Conservation (phyloP, 1,140 invertebrate genomes). For the Gonatopus flavifemur region DNA sequence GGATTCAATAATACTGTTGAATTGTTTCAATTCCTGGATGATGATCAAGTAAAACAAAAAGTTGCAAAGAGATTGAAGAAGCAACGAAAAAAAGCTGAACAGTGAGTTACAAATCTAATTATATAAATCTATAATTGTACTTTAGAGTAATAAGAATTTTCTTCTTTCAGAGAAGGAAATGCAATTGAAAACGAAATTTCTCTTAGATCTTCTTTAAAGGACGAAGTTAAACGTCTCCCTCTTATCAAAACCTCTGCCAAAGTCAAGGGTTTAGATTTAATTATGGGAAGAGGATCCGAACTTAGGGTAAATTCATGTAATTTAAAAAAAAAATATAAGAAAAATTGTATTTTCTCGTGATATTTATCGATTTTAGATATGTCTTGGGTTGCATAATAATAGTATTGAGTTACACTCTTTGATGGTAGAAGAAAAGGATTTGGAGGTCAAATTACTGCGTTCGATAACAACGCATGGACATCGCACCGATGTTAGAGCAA, state of each 20-base stretch:
- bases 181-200: slow-evolving; percentile 32
- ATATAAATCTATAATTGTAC: background rate
- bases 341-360: background rate
- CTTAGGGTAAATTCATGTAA: slow-evolving; percentile 61
- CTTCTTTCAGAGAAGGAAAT: slow-evolving; percentile 40
- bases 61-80: slow-evolving; percentile 79
- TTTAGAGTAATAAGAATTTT: background rate
- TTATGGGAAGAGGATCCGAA: slow-evolving; percentile 69
- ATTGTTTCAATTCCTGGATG: slow-evolving; percentile 77
- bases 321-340: background rate
- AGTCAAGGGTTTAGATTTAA: slow-evolving; percentile 69
- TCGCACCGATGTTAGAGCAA: slow-evolving; percentile 81
- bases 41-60: slow-evolving; percentile 71
- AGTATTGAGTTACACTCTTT: slow-evolving; percentile 68
- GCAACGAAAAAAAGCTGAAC: slow-evolving; percentile 62
- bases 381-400: slow-evolving; percentile 68
- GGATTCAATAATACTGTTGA: slow-evolving; percentile 82
- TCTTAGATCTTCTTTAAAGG: slow-evolving; percentile 61
- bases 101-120: slow-evolving; percentile 53
- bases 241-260: slow-evolving; percentile 68
- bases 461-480: slow-evolving; percentile 71
- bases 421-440: slow-evolving; percentile 54
- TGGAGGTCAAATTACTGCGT: slow-evolving; percentile 58
- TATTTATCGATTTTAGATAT: slow-evolving; percentile 37
- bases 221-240: slow-evolving; percentile 74